Evolutionary conservation across 2,888 invertebrate species (phyloP).

Genomic region (Lycocerus yunnanus): DNA sequence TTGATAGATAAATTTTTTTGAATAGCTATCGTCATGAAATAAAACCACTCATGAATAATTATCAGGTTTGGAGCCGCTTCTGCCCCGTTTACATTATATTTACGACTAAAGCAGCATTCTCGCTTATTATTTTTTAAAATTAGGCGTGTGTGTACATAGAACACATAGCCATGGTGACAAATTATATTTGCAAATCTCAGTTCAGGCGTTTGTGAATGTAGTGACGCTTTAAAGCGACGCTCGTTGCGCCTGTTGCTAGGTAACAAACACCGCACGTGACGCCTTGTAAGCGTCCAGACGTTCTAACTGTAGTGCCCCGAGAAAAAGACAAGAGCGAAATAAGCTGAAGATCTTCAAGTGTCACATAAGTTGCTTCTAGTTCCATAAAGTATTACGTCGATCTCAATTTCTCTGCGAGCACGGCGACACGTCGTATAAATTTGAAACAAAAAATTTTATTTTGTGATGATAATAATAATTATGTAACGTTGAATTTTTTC

Average conservation of each 20-base stretch:
- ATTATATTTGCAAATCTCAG: slow-evolving; percentile 27
- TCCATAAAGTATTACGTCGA: neutral
- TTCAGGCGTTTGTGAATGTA: slow-evolving; percentile 23
- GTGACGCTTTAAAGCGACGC: slow-evolving; percentile 29
- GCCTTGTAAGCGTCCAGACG: slow-evolving; percentile 36
- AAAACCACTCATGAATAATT: slow-evolving; percentile 2
- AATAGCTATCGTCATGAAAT: neutral
- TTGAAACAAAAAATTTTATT: neutral
- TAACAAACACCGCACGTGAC: slow-evolving; percentile 40
- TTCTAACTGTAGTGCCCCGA: slow-evolving; percentile 23
- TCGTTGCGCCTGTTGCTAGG: slow-evolving; percentile 37
- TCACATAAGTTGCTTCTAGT: neutral
- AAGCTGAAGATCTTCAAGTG: slow-evolving; percentile 11
- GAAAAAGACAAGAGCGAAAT: slow-evolving; percentile 20
- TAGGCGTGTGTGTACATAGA: neutral
- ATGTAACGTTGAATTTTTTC: neutral
- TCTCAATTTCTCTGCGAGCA: neutral
- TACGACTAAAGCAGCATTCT: neutral
- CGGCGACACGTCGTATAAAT: neutral
- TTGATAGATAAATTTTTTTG: neutral
- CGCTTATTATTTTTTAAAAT: neutral
- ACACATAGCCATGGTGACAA: slow-evolving; percentile 8
- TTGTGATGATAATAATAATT: neutral
- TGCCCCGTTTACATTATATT: neutral
- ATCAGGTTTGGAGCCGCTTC: neutral